Conservation (phyloP, 2,113 vertebrate species). For the Apus apus region DNA sequence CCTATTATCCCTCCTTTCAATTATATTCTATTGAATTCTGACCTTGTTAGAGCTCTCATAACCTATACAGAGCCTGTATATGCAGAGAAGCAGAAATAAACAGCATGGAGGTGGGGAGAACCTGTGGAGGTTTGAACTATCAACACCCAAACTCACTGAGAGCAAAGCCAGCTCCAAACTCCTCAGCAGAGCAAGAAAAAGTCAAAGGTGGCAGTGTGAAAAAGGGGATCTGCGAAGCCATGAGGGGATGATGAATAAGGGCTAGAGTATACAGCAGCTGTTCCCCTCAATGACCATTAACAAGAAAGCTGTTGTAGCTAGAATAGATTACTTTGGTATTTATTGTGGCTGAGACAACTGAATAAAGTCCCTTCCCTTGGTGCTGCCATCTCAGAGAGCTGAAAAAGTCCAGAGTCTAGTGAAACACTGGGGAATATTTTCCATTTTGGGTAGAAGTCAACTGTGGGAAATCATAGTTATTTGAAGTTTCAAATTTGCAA, state of each 20-base stretch:
- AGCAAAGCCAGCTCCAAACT: neutral
- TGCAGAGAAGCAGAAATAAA: neutral
- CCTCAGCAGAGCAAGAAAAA: neutral
- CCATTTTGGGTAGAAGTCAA: neutral
- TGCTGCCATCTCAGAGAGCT: neutral
- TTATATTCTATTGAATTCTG: neutral
- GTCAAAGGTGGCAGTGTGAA: neutral
- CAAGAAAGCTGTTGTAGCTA: neutral
- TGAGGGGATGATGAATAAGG: neutral
- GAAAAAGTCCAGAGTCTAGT: neutral
- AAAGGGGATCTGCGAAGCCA: neutral
- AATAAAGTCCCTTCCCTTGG: neutral
- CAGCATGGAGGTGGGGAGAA: accelerated
- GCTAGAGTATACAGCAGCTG: neutral
- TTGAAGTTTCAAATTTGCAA: neutral
- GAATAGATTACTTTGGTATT: neutral
- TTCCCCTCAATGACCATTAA: neutral
- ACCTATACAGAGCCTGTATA: accelerated
- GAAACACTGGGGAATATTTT: neutral
- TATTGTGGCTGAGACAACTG: neutral
- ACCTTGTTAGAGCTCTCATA: neutral
- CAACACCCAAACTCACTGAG: neutral
- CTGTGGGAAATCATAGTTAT: neutral
- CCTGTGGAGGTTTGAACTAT: neutral
- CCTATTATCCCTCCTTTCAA: neutral